These are phyloP conservation scores for Psammodynastes pulverulentus DNA, from an alignment of 2,113 vertebrate genomes.

Conservation along the genomic window DNA sequence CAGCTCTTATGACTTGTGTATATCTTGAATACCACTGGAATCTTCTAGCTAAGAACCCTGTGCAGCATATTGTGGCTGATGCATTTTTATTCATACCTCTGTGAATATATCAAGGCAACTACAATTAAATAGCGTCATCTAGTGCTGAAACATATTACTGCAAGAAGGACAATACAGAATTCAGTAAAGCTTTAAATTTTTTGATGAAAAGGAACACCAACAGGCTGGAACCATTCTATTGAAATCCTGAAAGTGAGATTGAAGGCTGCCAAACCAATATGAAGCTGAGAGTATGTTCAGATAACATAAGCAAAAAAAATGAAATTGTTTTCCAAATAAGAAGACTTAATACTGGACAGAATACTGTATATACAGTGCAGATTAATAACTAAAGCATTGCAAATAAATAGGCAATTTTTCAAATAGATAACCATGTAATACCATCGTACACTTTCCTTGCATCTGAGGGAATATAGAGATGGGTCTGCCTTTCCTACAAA, in stretches of 20 bases:
- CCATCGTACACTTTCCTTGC: neutral
- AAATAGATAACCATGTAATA: neutral
- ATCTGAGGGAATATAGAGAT: neutral
- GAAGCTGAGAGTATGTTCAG: neutral
- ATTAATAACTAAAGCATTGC: neutral
- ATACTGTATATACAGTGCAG: neutral
- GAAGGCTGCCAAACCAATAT: neutral
- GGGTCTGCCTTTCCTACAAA: neutral
- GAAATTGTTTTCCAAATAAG: neutral
- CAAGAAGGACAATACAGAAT: neutral
- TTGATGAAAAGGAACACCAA: neutral
- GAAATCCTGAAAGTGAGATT: neutral
- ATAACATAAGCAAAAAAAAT: neutral
- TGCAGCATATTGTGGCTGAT: neutral
- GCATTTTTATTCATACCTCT: neutral
- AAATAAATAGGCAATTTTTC: neutral
- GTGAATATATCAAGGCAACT: neutral
- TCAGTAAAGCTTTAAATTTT: neutral
- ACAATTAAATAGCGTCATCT: constrained; percentile 13
- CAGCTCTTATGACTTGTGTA: neutral
- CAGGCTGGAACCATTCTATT: neutral
- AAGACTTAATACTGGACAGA: neutral
- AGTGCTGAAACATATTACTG: neutral
- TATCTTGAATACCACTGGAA: neutral
- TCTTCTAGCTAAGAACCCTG: too few relatives aligned